phyloP scores from a whole-genome alignment of 2,888 invertebrate genomes.

The Xanthorhoe designata region DNA sequence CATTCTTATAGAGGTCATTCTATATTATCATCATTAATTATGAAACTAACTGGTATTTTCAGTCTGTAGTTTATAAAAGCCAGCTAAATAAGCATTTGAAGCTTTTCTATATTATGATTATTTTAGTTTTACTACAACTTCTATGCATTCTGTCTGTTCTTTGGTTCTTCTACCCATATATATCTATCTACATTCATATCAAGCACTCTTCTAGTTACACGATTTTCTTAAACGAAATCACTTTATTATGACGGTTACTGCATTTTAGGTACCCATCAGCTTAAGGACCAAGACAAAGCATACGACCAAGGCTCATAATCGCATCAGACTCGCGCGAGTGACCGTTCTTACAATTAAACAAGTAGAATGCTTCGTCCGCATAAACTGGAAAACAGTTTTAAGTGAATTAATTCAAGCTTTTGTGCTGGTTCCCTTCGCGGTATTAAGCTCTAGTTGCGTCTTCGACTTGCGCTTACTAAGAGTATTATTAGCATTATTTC shows the following conservation, averaged over 20 bases:
- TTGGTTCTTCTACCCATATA: too few species aligned
- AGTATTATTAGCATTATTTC: not conserved
- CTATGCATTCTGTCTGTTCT: too few species aligned
- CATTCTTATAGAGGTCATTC: too few species aligned
- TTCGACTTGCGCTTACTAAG: slow-evolving; percentile 1
- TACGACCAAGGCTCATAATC: slow-evolving; percentile 33
- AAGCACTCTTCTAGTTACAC: too few species aligned
- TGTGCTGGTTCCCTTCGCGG: slow-evolving; percentile 33
- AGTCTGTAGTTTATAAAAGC: too few species aligned
- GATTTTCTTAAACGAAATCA: not conserved
- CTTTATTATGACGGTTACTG: not conserved
- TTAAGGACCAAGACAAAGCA: slow-evolving; percentile 17
- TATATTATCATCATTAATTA: too few species aligned
- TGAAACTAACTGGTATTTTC: too few species aligned
- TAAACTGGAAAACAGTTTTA: slow-evolving; percentile 48
- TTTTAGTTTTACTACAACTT: too few species aligned
- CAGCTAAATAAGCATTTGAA: too few species aligned
- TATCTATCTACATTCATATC: too few species aligned
- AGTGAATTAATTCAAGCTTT: slow-evolving; percentile 49
- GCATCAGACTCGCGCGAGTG: slow-evolving; percentile 50
- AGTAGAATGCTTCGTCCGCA: slow-evolving; percentile 46
- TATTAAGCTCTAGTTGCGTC: slow-evolving; percentile 44
- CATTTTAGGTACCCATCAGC: not conserved
- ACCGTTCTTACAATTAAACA: slow-evolving; percentile 55
- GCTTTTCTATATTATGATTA: too few species aligned